Evolutionary conservation across 2,797 vertebrate species (phyloP).

Genomic region (Fistularia commersonii): DNA sequence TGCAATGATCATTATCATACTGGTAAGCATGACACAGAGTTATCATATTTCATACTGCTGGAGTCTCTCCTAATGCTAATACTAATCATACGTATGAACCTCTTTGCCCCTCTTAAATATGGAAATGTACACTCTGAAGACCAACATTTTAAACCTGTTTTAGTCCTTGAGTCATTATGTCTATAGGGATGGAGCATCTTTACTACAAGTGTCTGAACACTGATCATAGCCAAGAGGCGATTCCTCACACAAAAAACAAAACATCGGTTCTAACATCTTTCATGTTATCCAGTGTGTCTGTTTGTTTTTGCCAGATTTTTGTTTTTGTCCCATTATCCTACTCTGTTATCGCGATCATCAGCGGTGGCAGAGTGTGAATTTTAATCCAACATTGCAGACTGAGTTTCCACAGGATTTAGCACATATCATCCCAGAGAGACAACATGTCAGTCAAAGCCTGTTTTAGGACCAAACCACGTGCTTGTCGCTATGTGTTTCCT

Average conservation of each 20-base stretch:
- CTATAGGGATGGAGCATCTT: constrained; percentile 8
- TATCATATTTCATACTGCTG: constrained; percentile 9
- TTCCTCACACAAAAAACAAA: constrained; percentile 11
- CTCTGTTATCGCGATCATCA: constrained; percentile 1
- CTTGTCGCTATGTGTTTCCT: constrained; percentile 67
- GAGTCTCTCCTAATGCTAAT: constrained; percentile 17
- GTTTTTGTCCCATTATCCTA: constrained; percentile 8
- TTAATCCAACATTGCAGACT: constrained; percentile 2
- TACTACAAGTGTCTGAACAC: constrained; percentile 38
- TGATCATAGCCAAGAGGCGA: constrained; percentile 33
- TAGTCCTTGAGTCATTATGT: constrained; percentile 6
- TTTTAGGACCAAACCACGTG: constrained; percentile 8
- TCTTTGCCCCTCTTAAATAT: constrained; percentile 20
- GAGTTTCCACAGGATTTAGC: constrained; percentile 47
- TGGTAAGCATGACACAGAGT: constrained; percentile 1
- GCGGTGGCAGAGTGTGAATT: constrained; percentile 31
- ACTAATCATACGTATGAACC: constrained; percentile 14
- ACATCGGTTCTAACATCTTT: constrained; percentile 24
- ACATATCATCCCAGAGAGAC: constrained; percentile 10
- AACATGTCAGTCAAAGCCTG: constrained; percentile 22
- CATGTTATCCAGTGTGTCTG: constrained; percentile 16
- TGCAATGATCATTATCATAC: constrained; percentile 4
- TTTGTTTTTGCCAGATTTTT: constrained; percentile 42
- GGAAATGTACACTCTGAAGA: constrained; percentile 47
- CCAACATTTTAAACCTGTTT: constrained; percentile 13